phyloP scores from a whole-genome alignment of 2,888 invertebrate species.

The Colostygia pectinataria region DNA sequence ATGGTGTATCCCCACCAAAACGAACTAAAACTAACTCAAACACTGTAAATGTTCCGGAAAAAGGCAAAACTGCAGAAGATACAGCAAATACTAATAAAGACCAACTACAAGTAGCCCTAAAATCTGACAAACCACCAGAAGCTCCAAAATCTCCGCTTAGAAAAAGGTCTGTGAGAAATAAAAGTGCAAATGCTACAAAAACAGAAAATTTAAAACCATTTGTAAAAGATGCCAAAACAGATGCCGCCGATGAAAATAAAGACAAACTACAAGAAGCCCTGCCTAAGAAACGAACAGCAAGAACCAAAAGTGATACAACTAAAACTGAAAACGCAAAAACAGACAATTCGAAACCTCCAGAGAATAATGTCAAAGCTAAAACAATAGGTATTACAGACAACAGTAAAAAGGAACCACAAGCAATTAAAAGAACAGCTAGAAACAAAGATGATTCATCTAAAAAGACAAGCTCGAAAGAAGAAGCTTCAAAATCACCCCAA shows the following conservation, averaged over 20 bases:
- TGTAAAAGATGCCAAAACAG: constrained; percentile 17
- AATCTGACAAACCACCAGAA: constrained; percentile 1
- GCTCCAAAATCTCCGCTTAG: constrained; percentile 12
- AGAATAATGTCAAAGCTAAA: neutral
- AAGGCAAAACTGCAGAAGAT: constrained; percentile 1
- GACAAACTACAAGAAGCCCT: constrained; percentile 6
- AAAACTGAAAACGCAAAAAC: constrained; percentile 13
- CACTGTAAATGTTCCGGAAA: neutral
- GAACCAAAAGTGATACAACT: constrained; percentile 7
- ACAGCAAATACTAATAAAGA: neutral
- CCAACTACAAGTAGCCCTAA: no score
- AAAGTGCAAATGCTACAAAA: neutral
- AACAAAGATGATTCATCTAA: constrained; percentile 10
- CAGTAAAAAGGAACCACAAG: neutral
- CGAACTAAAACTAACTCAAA: constrained; percentile 40
- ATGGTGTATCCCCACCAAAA: constrained; percentile 66
- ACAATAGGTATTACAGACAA: no score
- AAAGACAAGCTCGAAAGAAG: constrained; percentile 14
- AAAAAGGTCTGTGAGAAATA: constrained; percentile 11
- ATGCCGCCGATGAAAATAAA: constrained; percentile 12
- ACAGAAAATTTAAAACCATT: constrained; percentile 9
- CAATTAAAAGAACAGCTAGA: neutral
- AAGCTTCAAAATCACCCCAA: constrained; percentile 12
- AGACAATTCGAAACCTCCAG: constrained; percentile 4
- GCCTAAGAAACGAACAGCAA: constrained; percentile 6